These are phyloP conservation scores for Ceyx erithaca DNA, from an alignment of 2,797 vertebrate species.

Conservation along the genomic window DNA sequence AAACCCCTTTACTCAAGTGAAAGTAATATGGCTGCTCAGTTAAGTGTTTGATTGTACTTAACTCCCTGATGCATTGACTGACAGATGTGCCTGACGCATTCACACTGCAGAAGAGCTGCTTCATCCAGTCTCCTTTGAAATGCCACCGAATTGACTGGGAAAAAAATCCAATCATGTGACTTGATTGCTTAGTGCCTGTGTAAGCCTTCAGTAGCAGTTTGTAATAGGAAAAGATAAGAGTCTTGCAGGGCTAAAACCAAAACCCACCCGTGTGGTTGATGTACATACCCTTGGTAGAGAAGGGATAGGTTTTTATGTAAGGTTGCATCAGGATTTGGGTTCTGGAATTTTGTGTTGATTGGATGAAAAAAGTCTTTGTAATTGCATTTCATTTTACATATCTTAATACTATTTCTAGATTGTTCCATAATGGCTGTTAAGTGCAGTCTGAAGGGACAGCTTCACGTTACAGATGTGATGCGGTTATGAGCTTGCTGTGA, in stretches of 20 bases:
- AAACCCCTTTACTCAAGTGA: constrained; percentile 41
- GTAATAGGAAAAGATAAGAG: neutral
- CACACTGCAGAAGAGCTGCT: neutral
- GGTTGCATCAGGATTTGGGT: accelerated
- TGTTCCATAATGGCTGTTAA: neutral
- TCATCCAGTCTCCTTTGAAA: constrained; percentile 32
- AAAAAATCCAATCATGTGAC: neutral
- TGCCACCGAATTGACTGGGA: constrained; percentile 3
- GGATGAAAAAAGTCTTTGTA: neutral
- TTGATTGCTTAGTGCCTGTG: constrained; percentile 13
- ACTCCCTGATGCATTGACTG: constrained; percentile 34
- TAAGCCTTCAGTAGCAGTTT: neutral
- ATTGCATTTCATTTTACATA: neutral
- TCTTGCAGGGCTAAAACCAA: neutral
- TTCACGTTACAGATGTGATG: neutral
- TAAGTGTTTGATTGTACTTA: constrained; percentile 39
- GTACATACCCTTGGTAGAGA: neutral
- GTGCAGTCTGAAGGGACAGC: neutral
- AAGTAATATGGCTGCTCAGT: constrained; percentile 48
- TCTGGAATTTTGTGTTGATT: neutral
- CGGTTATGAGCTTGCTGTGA: accelerated
- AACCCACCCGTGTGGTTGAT: neutral
- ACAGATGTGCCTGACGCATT: neutral
- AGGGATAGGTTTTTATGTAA: neutral
- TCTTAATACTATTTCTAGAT: neutral